These are phyloP conservation scores for Nomada ferruginata DNA, from an alignment of 2,888 invertebrate species.

Conservation along the genomic window DNA sequence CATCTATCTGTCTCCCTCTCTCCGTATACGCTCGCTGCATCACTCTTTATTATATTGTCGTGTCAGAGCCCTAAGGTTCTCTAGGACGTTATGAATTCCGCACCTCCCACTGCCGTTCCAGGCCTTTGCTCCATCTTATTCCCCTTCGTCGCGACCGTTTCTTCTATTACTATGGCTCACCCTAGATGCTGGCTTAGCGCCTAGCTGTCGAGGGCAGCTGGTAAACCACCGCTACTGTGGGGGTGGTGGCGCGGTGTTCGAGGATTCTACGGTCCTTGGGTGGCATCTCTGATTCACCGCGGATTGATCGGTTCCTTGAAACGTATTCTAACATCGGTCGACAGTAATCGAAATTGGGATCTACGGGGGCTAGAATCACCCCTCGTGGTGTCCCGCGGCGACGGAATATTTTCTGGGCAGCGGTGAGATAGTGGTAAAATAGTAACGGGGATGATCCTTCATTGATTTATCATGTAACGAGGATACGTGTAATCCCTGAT, in stretches of 20 bases:
- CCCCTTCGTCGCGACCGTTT: not conserved
- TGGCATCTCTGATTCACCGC: slow-evolving; percentile 3
- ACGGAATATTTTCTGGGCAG: not conserved
- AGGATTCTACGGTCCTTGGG: slow-evolving; percentile 1
- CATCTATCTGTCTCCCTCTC: not conserved
- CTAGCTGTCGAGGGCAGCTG: slow-evolving; percentile 13
- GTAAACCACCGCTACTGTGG: not conserved
- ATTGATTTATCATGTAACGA: not conserved
- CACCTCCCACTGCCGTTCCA: slow-evolving; percentile 19
- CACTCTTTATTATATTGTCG: slow-evolving; percentile 8
- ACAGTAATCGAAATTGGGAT: slow-evolving; percentile 24
- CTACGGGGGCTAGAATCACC: not conserved
- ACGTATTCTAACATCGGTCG: not conserved
- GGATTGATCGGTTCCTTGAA: not conserved
- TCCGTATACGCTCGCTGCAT: not conserved
- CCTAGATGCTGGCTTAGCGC: slow-evolving; percentile 3
- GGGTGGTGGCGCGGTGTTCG: not conserved
- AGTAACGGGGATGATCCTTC: not conserved
- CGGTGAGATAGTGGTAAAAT: not conserved
- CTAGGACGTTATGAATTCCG: slow-evolving; percentile 27
- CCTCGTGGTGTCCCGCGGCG: not conserved
- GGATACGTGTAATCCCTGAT: not conserved
- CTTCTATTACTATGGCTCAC: slow-evolving; percentile 8
- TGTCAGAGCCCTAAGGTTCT: not conserved
- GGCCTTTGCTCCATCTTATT: slow-evolving; percentile 15